Evolutionary conservation across 2,797 vertebrate genomes (phyloP), one percentile per base, ranked within the genome.

Genomic region (Phalloptychus januarius): DNA sequence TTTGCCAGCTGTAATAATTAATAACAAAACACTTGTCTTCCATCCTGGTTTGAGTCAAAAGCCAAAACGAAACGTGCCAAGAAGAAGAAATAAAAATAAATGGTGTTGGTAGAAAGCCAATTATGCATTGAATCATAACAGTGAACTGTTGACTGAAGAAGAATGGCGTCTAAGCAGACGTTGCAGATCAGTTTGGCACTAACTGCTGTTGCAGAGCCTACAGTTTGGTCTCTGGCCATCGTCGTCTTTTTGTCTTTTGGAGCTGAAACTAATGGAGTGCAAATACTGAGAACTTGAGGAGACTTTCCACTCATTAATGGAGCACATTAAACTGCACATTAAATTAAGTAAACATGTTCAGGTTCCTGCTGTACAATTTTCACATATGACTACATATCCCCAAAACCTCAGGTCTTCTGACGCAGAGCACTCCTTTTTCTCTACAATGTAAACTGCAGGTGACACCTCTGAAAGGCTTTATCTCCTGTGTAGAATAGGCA

Each of bases 41-140:
- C 52, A 63, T 0, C 7, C 52, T 13, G 61, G 44, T 72, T 67
- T 23, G 2, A 74, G 2, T 50, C 65, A 28, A 74, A 75, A 25
- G 4, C 23, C 72, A 40, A 18, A 11, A 25, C 25, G 4, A 75
- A 75, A 61, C 23, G 11, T 33, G 0, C 0, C 71, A 74, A 79
- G 48, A 67, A 69, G 50, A 67, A 67, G 0, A 65, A 74, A 0
- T 46, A 54, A 36, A 67, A 67, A 67, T 65, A 65, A 67, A 67
- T 5, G 36, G 36, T 40, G 40, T 36, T 79, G 78, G 48, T 70
- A 33, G 40, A 69, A 74, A 69, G 72, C 72, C 63, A 79, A 36
- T 38, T 44, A 45, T 44, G 38, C 38, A 58, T 71, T 54, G 46
- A 70, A 54, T 54, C 16, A 70, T 44, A 44, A 54, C 16, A 54